phyloP scores from a whole-genome alignment of 2,113 vertebrate species.

The Daubentonia madagascariensis region DNA sequence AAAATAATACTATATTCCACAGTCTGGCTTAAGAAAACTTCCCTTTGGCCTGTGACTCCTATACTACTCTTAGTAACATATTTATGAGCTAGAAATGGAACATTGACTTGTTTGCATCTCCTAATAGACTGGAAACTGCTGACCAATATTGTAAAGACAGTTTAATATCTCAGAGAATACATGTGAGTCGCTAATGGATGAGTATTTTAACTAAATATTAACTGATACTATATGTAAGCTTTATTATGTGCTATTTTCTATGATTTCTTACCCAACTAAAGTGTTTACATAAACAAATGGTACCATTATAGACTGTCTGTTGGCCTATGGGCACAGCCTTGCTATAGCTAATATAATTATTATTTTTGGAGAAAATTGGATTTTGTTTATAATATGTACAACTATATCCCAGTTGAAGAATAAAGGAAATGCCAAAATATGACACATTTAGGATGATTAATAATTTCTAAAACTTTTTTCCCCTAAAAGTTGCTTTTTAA shows the following conservation, averaged over 20 bases:
- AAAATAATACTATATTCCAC: not conserved
- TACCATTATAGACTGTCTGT: not conserved
- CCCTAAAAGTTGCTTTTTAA: not conserved
- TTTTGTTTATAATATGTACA: not conserved
- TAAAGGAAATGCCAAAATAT: constrained; percentile 34
- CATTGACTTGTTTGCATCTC: not conserved
- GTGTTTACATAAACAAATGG: not conserved
- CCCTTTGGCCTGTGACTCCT: not conserved
- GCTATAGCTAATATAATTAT: not conserved
- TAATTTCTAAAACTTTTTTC: not conserved
- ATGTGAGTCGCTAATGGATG: not conserved
- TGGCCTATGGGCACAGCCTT: not conserved
- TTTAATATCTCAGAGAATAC: not conserved
- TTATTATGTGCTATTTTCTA: not conserved
- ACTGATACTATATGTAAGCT: not conserved
- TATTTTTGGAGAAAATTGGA: not conserved
- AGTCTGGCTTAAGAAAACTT: not conserved
- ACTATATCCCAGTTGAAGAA: not conserved
- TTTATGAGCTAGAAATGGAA: not conserved
- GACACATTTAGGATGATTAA: not conserved
- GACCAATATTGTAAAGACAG: not conserved
- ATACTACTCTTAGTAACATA: not conserved
- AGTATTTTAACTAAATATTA: not conserved
- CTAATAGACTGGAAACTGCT: not conserved
- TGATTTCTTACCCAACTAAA: not conserved